A percentile compares a stretch with the other conserved stretches of the same genome.
Conservation (phyloP, 2,797 vertebrate genomes). For the Pangasius larnaudii region DNA sequence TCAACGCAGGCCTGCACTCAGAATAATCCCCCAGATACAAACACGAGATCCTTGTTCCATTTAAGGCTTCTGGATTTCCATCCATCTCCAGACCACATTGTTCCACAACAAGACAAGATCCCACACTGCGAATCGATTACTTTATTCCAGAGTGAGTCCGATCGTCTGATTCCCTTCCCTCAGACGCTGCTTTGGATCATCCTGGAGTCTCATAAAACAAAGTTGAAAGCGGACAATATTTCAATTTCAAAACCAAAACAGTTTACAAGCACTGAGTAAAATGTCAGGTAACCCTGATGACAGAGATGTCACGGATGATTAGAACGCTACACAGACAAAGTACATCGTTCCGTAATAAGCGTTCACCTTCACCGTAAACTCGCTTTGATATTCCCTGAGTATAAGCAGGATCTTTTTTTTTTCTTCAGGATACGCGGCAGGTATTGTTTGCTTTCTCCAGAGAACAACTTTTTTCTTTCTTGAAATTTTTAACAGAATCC, state of each 20-base stretch:
- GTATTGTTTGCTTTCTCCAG: not conserved
- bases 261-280: not conserved
- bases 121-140: not conserved
- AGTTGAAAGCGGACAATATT: not conserved
- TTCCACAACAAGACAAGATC: not conserved
- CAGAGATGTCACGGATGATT: not conserved
- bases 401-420: not conserved
- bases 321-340: not conserved
- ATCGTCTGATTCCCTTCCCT: not conserved
- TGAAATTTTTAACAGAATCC: not conserved
- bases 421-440: not conserved
- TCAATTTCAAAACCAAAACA: not conserved
- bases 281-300: not conserved
- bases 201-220: not conserved
- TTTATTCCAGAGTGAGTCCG: not conserved
- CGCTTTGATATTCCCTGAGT: not conserved
- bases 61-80: not conserved
- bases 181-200: not conserved
- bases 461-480: not conserved
- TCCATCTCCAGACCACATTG: not conserved
- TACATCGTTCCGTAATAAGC: not conserved
- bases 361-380: not conserved
- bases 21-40: constrained; percentile 18
- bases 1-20: not conserved
- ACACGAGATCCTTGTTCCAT: not conserved